A percentile compares a stretch with the other conserved stretches of the same genome.
These are phyloP conservation scores for Cheilosia scutellata DNA, from an alignment of 2,888 invertebrate genomes.

Conservation along the genomic window DNA sequence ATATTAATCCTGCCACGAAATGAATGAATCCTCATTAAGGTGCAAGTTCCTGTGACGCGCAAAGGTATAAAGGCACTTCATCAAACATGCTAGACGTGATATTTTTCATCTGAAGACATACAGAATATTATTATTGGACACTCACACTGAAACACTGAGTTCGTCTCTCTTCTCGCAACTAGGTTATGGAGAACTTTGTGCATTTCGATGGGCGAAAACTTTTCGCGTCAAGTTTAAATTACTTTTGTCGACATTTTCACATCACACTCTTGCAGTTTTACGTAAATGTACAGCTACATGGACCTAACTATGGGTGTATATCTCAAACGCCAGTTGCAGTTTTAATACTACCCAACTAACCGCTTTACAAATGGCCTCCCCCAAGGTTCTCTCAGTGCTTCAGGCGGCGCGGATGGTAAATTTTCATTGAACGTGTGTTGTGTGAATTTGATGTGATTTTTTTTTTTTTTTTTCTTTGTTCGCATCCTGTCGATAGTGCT, in stretches of 20 bases:
- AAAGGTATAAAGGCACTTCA: slow-evolving; percentile 37
- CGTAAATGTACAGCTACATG: neutral
- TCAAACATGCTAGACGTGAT: slow-evolving; percentile 37
- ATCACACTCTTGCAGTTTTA: neutral
- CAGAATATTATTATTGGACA: slow-evolving; percentile 32
- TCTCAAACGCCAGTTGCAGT: slow-evolving; percentile 22
- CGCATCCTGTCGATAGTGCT: slow-evolving; percentile 9
- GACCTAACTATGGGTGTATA: neutral
- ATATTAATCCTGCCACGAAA: slow-evolving; percentile 44
- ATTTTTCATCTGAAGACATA: slow-evolving; percentile 42
- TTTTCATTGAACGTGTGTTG: slow-evolving; percentile 27
- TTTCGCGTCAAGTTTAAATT: slow-evolving; percentile 33
- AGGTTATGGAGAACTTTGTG: neutral
- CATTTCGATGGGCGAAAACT: slow-evolving; percentile 37
- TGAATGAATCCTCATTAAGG: slow-evolving; percentile 51
- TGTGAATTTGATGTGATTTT: slow-evolving; percentile 10
- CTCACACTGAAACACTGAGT: neutral
- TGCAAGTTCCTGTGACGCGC: slow-evolving; percentile 8
- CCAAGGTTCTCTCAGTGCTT: neutral
- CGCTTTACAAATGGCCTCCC: slow-evolving; percentile 31
- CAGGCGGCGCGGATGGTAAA: neutral
- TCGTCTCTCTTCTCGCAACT: neutral
- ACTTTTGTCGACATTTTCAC: slow-evolving; percentile 32
- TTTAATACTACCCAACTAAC: slow-evolving; percentile 46
- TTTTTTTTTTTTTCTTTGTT: neutral